Base-by-base conservation (phyloP, 92 coral and sea anemone species). In the Umimayanthus kanabou region DNA sequence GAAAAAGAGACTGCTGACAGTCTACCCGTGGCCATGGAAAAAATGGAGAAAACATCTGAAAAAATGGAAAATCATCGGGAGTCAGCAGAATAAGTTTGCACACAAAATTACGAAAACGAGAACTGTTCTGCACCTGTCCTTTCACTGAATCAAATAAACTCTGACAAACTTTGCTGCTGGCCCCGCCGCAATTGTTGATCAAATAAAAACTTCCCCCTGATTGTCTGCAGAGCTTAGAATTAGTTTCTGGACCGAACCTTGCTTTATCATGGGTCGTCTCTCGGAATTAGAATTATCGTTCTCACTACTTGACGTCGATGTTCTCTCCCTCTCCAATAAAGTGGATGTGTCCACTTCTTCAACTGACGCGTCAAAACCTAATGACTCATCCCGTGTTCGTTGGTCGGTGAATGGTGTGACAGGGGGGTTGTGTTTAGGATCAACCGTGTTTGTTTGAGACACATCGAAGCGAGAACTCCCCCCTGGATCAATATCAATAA, bases 221-320 rank as follows among this genome's bases (percentile, higher is more conserved):
- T 83, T 67, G 4, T 83, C 87, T 16, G 16, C 8, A 71, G 50
- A 30, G 40, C 86, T 23, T 16, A 69, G 43, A 26, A 70, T 70
- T 20, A 83, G 67, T 14, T 45, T 43, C 55, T 83, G 66, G 13
- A 7, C 77, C 23, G 87, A 83, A 28, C 5, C 42, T 71, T 83
- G 69, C 87, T 71, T 83, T 71, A 83, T 47, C 87, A 83, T 83
- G 26, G 87, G 87, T 29, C 67, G 70, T 69, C 61, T 26, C 26
- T 83, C 87, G 6, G 66, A 43, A 16, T 77, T 42, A 0, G 78
- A 23, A 13, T 39, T 28, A 9, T 72, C 77, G 25, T 37, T 65
- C 16, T 45, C 77, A 20, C 87, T 83, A 15, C 87, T 83, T 3
- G 87, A 71, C 0, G 87, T 43, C 2, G 87, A 70, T 0, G n/a